Percentiles rank a stretch among this genome's conserved stretches.
These are phyloP conservation scores for Monochamus alternatus DNA, from an alignment of 2,888 invertebrate species.

Conservation along the genomic window DNA sequence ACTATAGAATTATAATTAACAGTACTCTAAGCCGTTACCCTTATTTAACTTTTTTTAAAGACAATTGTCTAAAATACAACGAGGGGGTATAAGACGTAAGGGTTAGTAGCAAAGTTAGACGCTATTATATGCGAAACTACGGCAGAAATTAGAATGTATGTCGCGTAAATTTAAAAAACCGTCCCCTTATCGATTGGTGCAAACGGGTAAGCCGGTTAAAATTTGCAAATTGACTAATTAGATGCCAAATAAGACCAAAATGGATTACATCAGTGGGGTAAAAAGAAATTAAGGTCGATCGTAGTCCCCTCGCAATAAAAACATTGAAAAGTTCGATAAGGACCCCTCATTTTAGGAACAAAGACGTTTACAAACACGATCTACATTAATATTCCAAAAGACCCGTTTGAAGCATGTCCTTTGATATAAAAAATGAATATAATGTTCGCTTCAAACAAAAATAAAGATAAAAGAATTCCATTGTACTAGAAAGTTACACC, in stretches of 20 bases:
- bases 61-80: no score
- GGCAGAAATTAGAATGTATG: neutral
- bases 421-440: slow-evolving; percentile 68
- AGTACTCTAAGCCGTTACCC: no score
- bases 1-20: no score
- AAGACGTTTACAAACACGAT: slow-evolving; percentile 68
- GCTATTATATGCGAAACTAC: no score
- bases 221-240: slow-evolving; percentile 64
- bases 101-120: no score
- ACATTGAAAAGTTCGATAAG: slow-evolving; percentile 68
- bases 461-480: slow-evolving; percentile 66
- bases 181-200: slow-evolving; percentile 38
- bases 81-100: no score
- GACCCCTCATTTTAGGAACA: slow-evolving; percentile 67
- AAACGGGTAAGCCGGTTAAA: slow-evolving; percentile 48
- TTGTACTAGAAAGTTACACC: slow-evolving; percentile 62
- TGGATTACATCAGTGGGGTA: slow-evolving; percentile 59
- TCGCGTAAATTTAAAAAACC: slow-evolving; percentile 4
- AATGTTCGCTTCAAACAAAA: slow-evolving; percentile 66
- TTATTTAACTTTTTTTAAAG: no score
- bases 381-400: slow-evolving; percentile 67
- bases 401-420: slow-evolving; percentile 61
- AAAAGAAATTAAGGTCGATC: slow-evolving; percentile 58
- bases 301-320: slow-evolving; percentile 64
- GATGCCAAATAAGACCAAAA: slow-evolving; percentile 61